Base-by-base conservation (phyloP, 2,888 invertebrate species). In the Chirona hameri region DNA sequence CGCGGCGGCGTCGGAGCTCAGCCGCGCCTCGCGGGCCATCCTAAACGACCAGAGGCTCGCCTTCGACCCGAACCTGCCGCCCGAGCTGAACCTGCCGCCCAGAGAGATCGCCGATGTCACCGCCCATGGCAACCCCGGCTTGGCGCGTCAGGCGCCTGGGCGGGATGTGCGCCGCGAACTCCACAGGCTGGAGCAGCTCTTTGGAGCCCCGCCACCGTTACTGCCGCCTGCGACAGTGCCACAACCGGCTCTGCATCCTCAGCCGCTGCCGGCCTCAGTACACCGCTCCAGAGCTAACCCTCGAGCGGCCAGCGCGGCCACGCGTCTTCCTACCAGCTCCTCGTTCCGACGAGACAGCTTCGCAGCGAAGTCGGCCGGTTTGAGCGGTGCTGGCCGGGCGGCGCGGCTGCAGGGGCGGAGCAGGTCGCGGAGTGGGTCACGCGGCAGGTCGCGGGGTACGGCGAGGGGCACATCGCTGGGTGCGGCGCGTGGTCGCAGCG, bases 41-140 rank as follows among this genome's bases (percentile, higher is more conserved):
- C 10, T 27, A 0, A 1, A 14, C 29, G 72, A 29, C 31, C 18
- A 15, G 31, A 0, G 15, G 15, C 29, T 72, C 27, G 29, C 72
- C 29, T 72, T 72, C 76, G 76, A 76, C 76, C 76, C 76, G 10
- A 76, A 76, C 76, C 76, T 76, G 76, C 76, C 76, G 46, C 21
- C 76, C 76, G 76, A 24, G 39, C 76, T 76, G 76, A 39, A 24
- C 18, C 18, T 76, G 46, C 76, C 76, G 46, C 39, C 10, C 52
- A 4, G 12, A 21, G 76, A 76, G 76, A 76, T 76, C 46, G 27
- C 24, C 39, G 39, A 46, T 1, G 24, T 21, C 24, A 39, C 69
- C 69, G 31, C 21, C 92, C 93, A 86, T 27, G 27, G 27, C 69
- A 12, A n/a, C 69, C n/a, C 72, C 31, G 72, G 31, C 72, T 18